phyloP scores from a whole-genome alignment of 2,797 vertebrate species.

The Euphonia xanthogaster region DNA sequence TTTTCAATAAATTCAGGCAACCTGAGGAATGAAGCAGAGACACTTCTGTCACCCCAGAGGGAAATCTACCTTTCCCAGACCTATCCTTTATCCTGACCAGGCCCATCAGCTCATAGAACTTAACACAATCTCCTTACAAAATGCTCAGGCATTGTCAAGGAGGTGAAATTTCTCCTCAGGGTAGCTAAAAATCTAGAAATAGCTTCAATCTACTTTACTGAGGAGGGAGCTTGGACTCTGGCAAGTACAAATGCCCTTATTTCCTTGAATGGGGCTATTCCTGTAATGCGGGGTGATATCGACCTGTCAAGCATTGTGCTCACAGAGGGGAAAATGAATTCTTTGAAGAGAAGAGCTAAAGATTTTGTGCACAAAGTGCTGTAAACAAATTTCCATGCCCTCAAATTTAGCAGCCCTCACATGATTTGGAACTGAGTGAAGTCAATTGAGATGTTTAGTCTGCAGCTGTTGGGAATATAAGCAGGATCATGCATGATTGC shows the following conservation, averaged over 20 bases:
- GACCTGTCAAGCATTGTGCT: neutral
- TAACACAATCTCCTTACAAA: neutral
- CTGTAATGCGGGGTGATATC: neutral
- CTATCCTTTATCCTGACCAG: neutral
- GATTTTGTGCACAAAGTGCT: neutral
- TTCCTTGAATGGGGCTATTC: accelerated
- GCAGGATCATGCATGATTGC: neutral
- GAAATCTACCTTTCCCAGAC: neutral
- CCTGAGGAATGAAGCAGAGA: neutral
- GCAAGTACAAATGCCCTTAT: neutral
- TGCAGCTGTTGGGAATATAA: neutral
- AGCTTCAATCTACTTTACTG: neutral
- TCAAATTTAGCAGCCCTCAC: neutral
- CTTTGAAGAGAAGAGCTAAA: neutral
- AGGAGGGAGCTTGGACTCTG: neutral
- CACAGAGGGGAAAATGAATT: neutral
- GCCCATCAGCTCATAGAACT: neutral
- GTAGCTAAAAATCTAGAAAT: neutral
- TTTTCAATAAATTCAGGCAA: neutral
- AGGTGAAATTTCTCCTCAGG: neutral
- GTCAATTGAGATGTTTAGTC: constrained; percentile 27
- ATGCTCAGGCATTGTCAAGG: neutral
- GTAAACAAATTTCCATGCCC: neutral
- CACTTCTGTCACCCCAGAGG: neutral
- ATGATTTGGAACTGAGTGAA: neutral